Evolutionary conservation across 1,140 invertebrate species (phyloP).

Genomic region (Plectrocnemia conspersa): DNA sequence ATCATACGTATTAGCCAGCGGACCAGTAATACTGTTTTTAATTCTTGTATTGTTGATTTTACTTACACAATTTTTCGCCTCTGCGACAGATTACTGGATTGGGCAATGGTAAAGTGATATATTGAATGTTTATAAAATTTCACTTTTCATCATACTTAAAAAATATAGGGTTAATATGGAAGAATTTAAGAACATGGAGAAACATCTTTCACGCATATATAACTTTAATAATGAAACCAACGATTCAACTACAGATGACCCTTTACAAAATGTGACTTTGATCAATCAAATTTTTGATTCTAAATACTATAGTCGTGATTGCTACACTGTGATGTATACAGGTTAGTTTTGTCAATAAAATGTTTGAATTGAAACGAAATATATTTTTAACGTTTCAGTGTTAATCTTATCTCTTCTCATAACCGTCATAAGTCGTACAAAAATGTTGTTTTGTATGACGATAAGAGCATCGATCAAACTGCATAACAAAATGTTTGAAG

Average conservation of each 20-base stretch:
- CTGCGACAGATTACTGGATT: slow-evolving; percentile 59
- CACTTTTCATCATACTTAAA: slow-evolving; percentile 1
- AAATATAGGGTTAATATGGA: slow-evolving; percentile 24
- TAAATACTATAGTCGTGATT: no score
- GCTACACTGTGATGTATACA: neutral
- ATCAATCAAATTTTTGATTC: no score
- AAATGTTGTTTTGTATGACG: slow-evolving; percentile 59
- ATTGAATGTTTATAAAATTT: slow-evolving; percentile 17
- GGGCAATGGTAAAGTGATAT: slow-evolving; percentile 48
- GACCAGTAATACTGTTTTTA: slow-evolving; percentile 40
- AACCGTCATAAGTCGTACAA: slow-evolving; percentile 44
- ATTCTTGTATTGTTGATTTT: slow-evolving; percentile 43
- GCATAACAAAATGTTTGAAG: slow-evolving; percentile 65
- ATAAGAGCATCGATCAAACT: slow-evolving; percentile 59
- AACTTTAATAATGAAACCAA: no score
- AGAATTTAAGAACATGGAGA: no score
- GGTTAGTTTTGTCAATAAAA: neutral
- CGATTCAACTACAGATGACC: no score
- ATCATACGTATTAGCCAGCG: slow-evolving; percentile 28
- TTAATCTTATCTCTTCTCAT: slow-evolving; percentile 35
- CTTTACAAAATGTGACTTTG: no score
- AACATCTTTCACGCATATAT: no score
- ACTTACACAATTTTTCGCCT: slow-evolving; percentile 46
- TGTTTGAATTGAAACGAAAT: neutral
- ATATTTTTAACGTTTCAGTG: no score